Base-by-base conservation (phyloP, 2,888 invertebrate species). In the Ectemnius cavifrons region DNA sequence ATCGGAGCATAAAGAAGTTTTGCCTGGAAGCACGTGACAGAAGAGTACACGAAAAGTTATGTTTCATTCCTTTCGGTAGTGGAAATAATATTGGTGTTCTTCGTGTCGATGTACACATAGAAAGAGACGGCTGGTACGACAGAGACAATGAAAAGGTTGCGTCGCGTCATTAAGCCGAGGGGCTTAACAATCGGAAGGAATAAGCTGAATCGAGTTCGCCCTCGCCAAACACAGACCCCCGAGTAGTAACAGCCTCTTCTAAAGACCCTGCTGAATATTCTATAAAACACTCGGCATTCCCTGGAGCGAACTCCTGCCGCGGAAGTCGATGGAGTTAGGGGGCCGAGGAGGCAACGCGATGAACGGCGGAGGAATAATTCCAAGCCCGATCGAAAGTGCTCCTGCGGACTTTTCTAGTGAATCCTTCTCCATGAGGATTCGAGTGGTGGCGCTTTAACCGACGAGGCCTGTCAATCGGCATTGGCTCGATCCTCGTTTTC, bases 391-490 rank as follows among this genome's bases (percentile, higher is more conserved):
- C 14, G 52, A 52, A 52, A 52, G 8, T 52, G n/a, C 52, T 52
- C 16, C 52, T 16, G 52, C 14, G 52, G 18, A 52, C 18, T 52
- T 58, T 58, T 20, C 58, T n/a, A 58, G 20, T 27, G 58, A 58
- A 58, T 58, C 58, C 58, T 27, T 27, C 52, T 52, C 27, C 16
- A 27, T 18, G 52, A 58, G 20, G 58, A 58, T 20, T 58, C 58
- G 20, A 16, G 58, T 52, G 13, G 20, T 6, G 58, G 20, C 20
- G 58, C 58, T 27, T 58, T 58, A 58, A 20, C 58, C 58, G 20
- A 58, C 20, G 37, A 37, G 37, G 58, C 14, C 58, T 58, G 58
- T 58, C 58, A 58, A 58, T 58, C 58, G 58, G 11, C 20, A 27
- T 20, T 13, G 14, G 14, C 58, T 27, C 4, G 20, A 58, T 58